Conservation (phyloP, 1,140 invertebrate species). For the Euura saliciscinereae region DNA sequence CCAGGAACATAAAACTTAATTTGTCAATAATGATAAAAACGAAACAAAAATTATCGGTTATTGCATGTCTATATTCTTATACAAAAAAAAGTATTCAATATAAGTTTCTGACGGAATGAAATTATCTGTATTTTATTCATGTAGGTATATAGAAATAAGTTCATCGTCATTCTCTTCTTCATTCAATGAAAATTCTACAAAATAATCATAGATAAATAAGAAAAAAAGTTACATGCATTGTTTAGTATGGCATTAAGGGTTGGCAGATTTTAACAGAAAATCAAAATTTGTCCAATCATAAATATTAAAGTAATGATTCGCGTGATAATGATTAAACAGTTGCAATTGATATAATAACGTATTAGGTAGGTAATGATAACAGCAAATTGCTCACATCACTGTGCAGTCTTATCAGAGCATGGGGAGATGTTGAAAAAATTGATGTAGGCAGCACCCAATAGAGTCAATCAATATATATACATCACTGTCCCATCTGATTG, state of each 20-base stretch:
- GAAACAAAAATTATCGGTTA: neutral
- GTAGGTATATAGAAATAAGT: slow-evolving; percentile 21
- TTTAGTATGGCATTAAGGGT: slow-evolving; percentile 47
- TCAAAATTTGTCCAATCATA: neutral
- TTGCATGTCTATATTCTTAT: slow-evolving; percentile 19
- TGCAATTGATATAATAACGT: slow-evolving; percentile 15
- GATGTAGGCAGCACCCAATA: slow-evolving; percentile 39
- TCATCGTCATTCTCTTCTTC: slow-evolving; percentile 17
- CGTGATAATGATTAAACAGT: neutral
- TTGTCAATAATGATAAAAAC: neutral
- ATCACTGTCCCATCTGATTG: slow-evolving; percentile 29
- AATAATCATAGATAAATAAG: slow-evolving; percentile 36
- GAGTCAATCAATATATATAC: slow-evolving; percentile 32
- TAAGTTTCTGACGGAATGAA: slow-evolving; percentile 13
- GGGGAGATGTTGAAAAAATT: slow-evolving; percentile 34
- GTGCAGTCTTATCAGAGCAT: slow-evolving; percentile 42
- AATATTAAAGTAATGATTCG: neutral
- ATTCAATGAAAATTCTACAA: slow-evolving; percentile 21
- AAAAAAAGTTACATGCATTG: slow-evolving; percentile 28
- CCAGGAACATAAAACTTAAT: slow-evolving; percentile 2
- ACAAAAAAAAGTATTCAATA: slow-evolving; percentile 17
- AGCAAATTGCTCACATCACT: slow-evolving; percentile 27
- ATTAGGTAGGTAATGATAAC: slow-evolving; percentile 25
- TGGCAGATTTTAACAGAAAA: slow-evolving; percentile 8
- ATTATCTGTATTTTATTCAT: slow-evolving; percentile 17